These are phyloP conservation scores for Muricea muricata DNA, from an alignment of 92 coral and sea anemone species.

Conservation along the genomic window DNA sequence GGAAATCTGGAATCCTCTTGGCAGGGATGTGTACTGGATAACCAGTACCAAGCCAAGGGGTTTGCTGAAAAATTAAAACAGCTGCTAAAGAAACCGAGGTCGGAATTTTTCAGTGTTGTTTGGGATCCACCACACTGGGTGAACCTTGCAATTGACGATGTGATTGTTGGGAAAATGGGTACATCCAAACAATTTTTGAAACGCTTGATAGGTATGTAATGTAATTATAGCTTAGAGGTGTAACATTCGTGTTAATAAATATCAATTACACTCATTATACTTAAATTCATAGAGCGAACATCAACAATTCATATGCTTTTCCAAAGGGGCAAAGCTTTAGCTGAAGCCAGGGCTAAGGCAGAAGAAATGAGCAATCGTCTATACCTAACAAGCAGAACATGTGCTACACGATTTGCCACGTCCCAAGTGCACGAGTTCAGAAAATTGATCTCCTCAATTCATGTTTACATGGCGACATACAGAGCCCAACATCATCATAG, in stretches of 20 bases:
- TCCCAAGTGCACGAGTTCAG: not conserved
- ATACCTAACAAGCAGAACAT: not conserved
- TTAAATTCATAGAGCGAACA: too few species aligned
- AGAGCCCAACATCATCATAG: not conserved
- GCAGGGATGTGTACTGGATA: constrained; percentile 8
- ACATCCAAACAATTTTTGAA: constrained; percentile 5
- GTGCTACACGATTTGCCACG: not conserved
- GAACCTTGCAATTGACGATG: constrained; percentile 5
- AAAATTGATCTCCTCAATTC: not conserved
- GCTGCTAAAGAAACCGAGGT: not conserved
- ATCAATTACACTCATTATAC: too few species aligned
- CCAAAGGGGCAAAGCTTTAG: not conserved
- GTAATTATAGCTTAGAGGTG: too few species aligned
- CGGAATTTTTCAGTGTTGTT: not conserved
- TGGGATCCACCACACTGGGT: constrained; percentile 34
- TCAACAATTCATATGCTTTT: not conserved
- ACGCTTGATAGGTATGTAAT: constrained; percentile 15
- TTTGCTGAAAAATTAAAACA: not conserved
- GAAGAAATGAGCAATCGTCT: not conserved
- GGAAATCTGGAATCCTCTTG: not conserved
- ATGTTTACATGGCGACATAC: not conserved
- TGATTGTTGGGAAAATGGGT: constrained; percentile 19
- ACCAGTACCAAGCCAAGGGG: constrained; percentile 19
- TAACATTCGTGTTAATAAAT: too few species aligned
- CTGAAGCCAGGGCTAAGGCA: not conserved